phyloP scores from a whole-genome alignment of 1,140 invertebrate genomes.

The Lasioglossum albipes region DNA sequence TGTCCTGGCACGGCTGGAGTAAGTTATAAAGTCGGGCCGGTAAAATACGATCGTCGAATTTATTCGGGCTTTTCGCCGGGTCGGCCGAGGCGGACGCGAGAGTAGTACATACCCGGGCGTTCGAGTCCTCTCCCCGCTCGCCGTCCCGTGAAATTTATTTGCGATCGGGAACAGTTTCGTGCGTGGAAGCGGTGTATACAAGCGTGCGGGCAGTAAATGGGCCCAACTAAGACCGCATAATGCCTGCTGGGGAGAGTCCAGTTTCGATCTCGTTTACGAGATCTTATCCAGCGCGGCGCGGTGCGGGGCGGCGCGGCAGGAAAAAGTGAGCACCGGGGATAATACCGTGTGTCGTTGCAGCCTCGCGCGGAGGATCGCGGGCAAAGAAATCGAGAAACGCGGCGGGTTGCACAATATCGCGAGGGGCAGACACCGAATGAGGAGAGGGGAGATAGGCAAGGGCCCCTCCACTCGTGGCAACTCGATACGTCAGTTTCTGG shows the following conservation, averaged over 20 bases:
- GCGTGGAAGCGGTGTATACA: constrained; percentile 42
- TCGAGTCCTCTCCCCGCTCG: too few species aligned
- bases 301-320: background rate
- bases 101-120: background rate
- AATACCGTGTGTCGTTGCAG: constrained; percentile 29
- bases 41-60: constrained; percentile 21
- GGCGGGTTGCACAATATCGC: constrained; percentile 53
- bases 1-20: background rate
- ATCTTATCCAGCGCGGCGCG: constrained; percentile 48
- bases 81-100: background rate
- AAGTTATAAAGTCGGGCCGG: constrained; percentile 11
- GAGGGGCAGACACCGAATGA: background rate
- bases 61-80: background rate
- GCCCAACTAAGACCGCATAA: constrained; percentile 43
- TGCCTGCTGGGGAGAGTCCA: constrained; percentile 55
- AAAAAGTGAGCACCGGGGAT: constrained; percentile 33
- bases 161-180: constrained; percentile 17
- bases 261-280: constrained; percentile 63
- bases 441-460: background rate
- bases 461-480: constrained; percentile 49
- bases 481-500: constrained; percentile 60
- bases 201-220: constrained; percentile 45
- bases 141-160: constrained; percentile 21
- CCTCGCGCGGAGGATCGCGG: constrained; percentile 22
- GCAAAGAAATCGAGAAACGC: constrained; percentile 42